These are phyloP conservation scores for Agonopterix heracliana DNA, from an alignment of 2,888 invertebrate genomes.

Conservation along the genomic window DNA sequence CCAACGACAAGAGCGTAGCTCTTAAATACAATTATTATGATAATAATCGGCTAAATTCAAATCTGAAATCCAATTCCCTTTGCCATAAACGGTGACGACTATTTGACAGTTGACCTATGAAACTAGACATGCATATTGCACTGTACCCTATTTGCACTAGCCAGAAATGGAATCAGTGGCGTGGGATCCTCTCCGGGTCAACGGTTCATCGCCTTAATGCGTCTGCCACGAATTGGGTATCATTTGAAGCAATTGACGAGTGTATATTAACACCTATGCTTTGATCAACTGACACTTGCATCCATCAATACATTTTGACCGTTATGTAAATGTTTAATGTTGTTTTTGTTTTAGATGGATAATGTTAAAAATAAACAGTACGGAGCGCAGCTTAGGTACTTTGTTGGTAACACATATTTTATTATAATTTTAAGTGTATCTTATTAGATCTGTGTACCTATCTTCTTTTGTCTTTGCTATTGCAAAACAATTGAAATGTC, in stretches of 20 bases:
- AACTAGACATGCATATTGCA: not conserved
- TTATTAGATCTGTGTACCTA: too few species aligned
- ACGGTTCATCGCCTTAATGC: slow-evolving; percentile 26
- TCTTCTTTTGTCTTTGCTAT: too few species aligned
- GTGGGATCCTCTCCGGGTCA: slow-evolving; percentile 43
- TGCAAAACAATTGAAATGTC: too few species aligned
- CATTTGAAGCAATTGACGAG: slow-evolving; percentile 2
- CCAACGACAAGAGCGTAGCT: too few species aligned
- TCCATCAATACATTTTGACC: slow-evolving; percentile 2
- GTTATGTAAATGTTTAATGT: slow-evolving; percentile 2
- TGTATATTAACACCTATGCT: slow-evolving; percentile 8
- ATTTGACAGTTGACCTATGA: slow-evolving; percentile 1
- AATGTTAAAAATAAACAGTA: too few species aligned
- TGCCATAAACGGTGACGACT: not conserved
- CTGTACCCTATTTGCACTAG: slow-evolving; percentile 8
- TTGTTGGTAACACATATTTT: too few species aligned
- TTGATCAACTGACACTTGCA: slow-evolving; percentile 1
- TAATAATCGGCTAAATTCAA: too few species aligned
- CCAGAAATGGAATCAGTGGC: slow-evolving; percentile 35
- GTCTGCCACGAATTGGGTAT: slow-evolving; percentile 31
- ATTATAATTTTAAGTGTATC: too few species aligned
- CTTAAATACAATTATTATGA: too few species aligned
- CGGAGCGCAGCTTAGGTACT: too few species aligned
- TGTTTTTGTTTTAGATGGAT: too few species aligned
- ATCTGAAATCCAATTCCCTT: too few species aligned